Evolutionary conservation across 2,797 vertebrate genomes (phyloP).

Genomic region (Falco columbarius): DNA sequence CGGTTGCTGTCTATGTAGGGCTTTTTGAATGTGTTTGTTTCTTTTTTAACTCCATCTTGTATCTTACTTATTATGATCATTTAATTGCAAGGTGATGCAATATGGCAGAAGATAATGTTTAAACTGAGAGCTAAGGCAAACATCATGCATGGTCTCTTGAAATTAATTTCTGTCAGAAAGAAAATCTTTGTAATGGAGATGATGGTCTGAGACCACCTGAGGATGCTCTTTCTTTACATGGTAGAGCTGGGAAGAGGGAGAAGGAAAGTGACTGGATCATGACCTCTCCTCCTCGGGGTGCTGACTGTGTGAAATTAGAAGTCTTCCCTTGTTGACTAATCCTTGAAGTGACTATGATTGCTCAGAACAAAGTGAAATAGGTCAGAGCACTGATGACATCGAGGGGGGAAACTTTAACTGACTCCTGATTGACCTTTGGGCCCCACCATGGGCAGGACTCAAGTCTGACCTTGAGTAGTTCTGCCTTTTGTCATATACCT

Average conservation of each 20-base stretch:
- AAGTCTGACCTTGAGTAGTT: not conserved
- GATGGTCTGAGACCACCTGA: not conserved
- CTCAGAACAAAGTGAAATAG: constrained; percentile 42
- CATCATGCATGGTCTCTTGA: not conserved
- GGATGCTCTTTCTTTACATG: not conserved
- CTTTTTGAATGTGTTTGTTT: not conserved
- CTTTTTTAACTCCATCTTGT: not conserved
- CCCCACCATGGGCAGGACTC: not conserved
- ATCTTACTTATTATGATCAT: not conserved
- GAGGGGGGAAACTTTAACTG: not conserved
- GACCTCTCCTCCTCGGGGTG: not conserved
- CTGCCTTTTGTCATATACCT: not conserved
- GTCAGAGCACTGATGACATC: constrained; percentile 12
- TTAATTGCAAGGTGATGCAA: not conserved
- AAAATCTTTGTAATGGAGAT: not conserved
- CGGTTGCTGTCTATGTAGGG: not conserved
- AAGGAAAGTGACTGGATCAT: constrained; percentile 11
- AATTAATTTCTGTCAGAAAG: not conserved
- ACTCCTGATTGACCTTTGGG: not conserved
- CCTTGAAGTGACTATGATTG: constrained; percentile 35
- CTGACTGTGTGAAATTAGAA: constrained; percentile 63
- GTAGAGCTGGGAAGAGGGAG: not conserved
- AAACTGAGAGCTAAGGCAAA: not conserved
- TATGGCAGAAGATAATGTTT: not conserved
- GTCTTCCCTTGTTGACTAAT: constrained; percentile 27